Evolutionary conservation across 2,113 vertebrate species (phyloP).

Genomic region (Xiphophorus maculatus): DNA sequence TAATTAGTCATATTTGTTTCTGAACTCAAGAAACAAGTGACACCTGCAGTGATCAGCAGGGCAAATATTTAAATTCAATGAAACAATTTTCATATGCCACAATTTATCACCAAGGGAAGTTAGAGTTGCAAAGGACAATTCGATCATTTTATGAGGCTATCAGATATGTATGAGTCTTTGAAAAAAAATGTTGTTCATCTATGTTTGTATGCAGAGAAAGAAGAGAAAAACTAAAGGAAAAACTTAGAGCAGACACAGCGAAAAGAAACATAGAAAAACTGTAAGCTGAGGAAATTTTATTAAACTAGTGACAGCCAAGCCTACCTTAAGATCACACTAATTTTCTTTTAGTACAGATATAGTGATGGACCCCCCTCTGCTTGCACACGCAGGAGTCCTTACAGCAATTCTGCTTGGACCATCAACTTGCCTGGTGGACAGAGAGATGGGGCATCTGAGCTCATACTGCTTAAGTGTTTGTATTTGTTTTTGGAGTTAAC

Average conservation of each 20-base stretch:
- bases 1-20: no score
- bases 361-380: background rate
- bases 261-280: background rate
- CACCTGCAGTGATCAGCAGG: no score
- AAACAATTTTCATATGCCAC: no score
- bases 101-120: no score
- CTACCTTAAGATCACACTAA: background rate
- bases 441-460: background rate
- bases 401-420: background rate
- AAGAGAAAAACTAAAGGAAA: background rate
- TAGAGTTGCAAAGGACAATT: no score
- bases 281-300: background rate
- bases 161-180: no score
- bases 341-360: background rate
- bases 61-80: no score
- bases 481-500: background rate
- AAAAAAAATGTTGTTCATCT: no score
- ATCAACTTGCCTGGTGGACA: background rate
- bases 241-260: background rate
- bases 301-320: background rate
- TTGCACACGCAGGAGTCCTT: background rate
- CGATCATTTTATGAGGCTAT: no score
- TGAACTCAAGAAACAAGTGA: no score
- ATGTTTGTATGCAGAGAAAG: no score
- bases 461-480: background rate